These are phyloP conservation scores for Python bivittatus DNA, from an alignment of 2,113 vertebrate species.

Conservation along the genomic window DNA sequence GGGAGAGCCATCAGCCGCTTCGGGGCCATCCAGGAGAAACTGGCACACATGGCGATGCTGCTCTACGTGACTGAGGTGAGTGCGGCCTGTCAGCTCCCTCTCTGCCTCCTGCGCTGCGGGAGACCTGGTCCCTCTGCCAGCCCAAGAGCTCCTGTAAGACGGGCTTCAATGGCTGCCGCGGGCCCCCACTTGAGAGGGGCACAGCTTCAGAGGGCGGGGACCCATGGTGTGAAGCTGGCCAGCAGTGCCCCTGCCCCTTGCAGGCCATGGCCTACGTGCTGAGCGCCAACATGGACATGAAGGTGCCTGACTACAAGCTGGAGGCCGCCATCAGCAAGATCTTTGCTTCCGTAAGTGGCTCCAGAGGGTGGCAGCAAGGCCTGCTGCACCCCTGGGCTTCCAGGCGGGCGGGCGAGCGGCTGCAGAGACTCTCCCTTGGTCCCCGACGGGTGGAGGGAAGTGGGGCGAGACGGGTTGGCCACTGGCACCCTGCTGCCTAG, in stretches of 20 bases:
- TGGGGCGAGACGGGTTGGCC: background rate
- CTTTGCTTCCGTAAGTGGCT: background rate
- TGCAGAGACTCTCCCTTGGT: background rate
- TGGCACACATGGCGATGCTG: background rate
- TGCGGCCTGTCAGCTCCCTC: background rate
- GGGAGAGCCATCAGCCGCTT: background rate
- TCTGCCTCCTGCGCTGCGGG: no score
- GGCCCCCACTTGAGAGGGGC: background rate
- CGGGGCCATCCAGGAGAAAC: background rate
- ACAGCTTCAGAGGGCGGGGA: background rate
- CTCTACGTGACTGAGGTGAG: background rate
- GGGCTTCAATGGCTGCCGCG: background rate
- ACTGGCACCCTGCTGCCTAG: background rate
- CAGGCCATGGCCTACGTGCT: background rate
- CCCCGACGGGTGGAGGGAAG: background rate
- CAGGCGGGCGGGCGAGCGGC: no score
- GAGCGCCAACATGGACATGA: background rate
- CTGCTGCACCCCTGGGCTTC: background rate
- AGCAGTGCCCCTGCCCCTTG: background rate
- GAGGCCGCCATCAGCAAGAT: background rate
- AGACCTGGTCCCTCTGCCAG: fast-evolving
- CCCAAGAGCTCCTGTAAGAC: background rate
- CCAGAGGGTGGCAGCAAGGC: background rate
- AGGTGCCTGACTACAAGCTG: background rate
- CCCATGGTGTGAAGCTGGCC: background rate